Conservation (phyloP, 2,797 vertebrate genomes). For the Lindbergichthys nudifrons region DNA sequence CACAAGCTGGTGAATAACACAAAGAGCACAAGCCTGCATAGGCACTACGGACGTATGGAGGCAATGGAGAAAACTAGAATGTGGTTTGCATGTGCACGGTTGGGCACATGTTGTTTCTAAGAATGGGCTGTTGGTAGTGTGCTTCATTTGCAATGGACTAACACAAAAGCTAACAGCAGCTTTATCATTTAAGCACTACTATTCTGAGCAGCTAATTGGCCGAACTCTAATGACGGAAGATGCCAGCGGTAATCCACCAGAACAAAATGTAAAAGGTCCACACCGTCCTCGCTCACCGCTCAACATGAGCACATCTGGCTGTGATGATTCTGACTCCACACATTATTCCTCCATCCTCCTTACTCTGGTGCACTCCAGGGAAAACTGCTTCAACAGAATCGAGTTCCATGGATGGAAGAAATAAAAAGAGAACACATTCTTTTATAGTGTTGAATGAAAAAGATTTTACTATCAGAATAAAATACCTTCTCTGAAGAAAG, state of each 20-base stretch:
- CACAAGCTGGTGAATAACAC: conserved; percentile 48
- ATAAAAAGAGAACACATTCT: background rate
- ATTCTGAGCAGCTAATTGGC: conserved; percentile 40
- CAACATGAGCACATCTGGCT: conserved; percentile 50
- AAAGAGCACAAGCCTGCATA: conserved; percentile 35
- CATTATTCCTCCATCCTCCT: conserved; percentile 14
- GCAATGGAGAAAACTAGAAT: conserved; percentile 21
- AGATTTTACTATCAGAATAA: background rate
- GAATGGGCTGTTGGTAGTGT: background rate
- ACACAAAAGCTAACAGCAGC: conserved; percentile 25
- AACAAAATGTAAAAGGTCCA: conserved; percentile 35
- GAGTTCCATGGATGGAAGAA: background rate
- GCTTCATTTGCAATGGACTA: conserved; percentile 7
- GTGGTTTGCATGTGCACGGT: conserved; percentile 5
- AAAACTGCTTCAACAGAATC: conserved; percentile 5
- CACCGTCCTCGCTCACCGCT: conserved; percentile 15
- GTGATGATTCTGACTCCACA: conserved; percentile 38
- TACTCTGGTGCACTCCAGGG: background rate
- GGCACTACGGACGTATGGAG: conserved; percentile 22
- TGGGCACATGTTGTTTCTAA: background rate
- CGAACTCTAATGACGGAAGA: conserved; percentile 24
- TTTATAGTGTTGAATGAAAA: background rate
- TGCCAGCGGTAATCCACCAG: conserved; percentile 43
- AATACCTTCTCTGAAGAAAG: background rate
- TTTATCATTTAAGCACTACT: conserved; percentile 26